Percentiles rank a stretch among this genome's conserved stretches.
Evolutionary conservation across 2,888 invertebrate species (phyloP).

Genomic region (Antheraea assamensis): DNA sequence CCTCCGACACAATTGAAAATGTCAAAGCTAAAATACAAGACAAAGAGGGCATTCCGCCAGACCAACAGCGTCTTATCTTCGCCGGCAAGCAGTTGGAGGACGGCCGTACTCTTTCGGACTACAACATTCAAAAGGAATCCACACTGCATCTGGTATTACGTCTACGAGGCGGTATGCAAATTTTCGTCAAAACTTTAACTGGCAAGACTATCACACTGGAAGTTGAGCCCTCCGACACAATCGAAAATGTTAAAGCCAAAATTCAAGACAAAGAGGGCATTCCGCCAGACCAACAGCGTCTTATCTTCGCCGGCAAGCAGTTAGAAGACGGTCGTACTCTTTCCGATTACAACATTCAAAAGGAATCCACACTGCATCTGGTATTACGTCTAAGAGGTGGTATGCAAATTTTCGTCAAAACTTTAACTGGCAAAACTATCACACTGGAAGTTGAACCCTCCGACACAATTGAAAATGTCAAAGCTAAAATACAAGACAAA

Average conservation of each 20-base stretch:
- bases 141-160: slow-evolving; percentile 18
- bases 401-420: slow-evolving; percentile 3
- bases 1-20: slow-evolving; percentile 83
- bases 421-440: not conserved
- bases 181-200: not conserved
- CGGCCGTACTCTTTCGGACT: slow-evolving; percentile 76
- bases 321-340: slow-evolving; percentile 13
- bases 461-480: no score
- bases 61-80: no score
- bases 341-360: slow-evolving; percentile 14
- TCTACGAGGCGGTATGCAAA: slow-evolving; percentile 17
- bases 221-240: slow-evolving; percentile 9
- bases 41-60: no score
- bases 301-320: slow-evolving; percentile 17
- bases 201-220: slow-evolving; percentile 13
- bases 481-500: no score
- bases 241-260: slow-evolving; percentile 18
- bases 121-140: slow-evolving; percentile 41
- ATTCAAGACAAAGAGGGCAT: slow-evolving; percentile 17
- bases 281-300: slow-evolving; percentile 16
- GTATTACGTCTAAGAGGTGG: slow-evolving; percentile 37
- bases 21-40: slow-evolving; percentile 82
- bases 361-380: slow-evolving; percentile 13
- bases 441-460: no score
- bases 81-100: no score